These are phyloP conservation scores for Paramuricea clavata DNA, from an alignment of 92 coral and sea anemone species.

Conservation along the genomic window DNA sequence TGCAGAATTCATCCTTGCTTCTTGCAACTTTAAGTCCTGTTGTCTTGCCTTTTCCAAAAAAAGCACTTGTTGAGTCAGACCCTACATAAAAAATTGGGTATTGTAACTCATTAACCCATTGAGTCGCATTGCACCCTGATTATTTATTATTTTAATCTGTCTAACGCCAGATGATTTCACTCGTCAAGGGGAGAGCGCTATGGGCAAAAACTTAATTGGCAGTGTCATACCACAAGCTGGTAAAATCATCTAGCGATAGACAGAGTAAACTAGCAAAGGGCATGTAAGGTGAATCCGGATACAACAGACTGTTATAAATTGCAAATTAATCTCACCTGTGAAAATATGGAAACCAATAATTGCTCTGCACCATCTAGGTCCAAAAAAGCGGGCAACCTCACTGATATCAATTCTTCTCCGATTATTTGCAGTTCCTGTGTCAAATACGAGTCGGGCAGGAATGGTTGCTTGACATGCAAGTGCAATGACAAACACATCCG, in stretches of 20 bases:
- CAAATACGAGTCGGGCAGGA: background rate
- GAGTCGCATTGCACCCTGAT: no score
- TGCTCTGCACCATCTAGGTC: background rate
- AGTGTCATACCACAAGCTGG: background rate
- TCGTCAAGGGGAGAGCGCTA: no score
- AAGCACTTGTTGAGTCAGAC: constrained; percentile 21
- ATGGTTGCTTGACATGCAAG: constrained; percentile 6
- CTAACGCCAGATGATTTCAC: no score
- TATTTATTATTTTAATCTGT: no score
- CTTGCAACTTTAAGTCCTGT: background rate
- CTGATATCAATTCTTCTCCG: background rate
- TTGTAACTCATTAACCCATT: no score
- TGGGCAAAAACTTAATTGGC: no score
- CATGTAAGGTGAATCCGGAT: no score
- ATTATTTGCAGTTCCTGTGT: background rate
- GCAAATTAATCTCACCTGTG: constrained; percentile 3
- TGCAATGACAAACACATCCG: constrained; percentile 24
- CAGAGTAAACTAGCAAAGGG: background rate
- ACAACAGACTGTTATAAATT: background rate
- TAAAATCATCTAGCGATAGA: no score
- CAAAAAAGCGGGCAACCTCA: background rate
- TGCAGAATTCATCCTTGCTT: background rate
- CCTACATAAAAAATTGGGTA: no score
- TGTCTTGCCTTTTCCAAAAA: constrained; percentile 5
- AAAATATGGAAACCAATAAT: constrained; percentile 23